Conservation (phyloP, 1,140 invertebrate genomes). For the Neomicropteryx cornuta region DNA sequence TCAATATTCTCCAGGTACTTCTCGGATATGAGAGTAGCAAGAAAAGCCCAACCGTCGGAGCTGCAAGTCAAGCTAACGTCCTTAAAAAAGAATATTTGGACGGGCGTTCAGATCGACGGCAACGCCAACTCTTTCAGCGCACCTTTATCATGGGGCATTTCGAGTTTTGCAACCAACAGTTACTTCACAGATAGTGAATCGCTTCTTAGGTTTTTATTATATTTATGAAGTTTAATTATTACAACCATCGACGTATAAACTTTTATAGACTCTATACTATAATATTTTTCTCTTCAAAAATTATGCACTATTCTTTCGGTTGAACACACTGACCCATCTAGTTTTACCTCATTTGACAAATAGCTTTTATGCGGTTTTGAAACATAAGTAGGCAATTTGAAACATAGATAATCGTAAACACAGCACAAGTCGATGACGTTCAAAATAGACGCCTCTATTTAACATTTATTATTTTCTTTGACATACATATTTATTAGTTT, state of each 20-base stretch:
- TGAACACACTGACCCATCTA: neutral
- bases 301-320: neutral
- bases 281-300: neutral
- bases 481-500: no score
- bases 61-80: slow-evolving; percentile 43
- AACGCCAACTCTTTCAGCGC: slow-evolving; percentile 25
- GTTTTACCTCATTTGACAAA: neutral
- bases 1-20: slow-evolving; percentile 25
- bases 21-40: slow-evolving; percentile 20
- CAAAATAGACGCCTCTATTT: no score
- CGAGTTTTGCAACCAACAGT: slow-evolving; percentile 38
- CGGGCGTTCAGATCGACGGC: slow-evolving; percentile 32
- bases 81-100: slow-evolving; percentile 47
- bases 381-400: no score
- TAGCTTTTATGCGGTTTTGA: neutral
- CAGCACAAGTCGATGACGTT: no score
- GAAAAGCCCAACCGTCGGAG: slow-evolving; percentile 33
- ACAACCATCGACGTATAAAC: neutral
- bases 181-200: slow-evolving; percentile 42
- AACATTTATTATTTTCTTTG: no score
- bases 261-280: neutral
- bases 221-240: slow-evolving; percentile 7
- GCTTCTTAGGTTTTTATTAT: slow-evolving; percentile 31
- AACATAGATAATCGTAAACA: no score
- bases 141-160: slow-evolving; percentile 49